These are phyloP conservation scores for Brachionus calyciflorus DNA, from an alignment of 1,140 invertebrate species.

Conservation along the genomic window DNA sequence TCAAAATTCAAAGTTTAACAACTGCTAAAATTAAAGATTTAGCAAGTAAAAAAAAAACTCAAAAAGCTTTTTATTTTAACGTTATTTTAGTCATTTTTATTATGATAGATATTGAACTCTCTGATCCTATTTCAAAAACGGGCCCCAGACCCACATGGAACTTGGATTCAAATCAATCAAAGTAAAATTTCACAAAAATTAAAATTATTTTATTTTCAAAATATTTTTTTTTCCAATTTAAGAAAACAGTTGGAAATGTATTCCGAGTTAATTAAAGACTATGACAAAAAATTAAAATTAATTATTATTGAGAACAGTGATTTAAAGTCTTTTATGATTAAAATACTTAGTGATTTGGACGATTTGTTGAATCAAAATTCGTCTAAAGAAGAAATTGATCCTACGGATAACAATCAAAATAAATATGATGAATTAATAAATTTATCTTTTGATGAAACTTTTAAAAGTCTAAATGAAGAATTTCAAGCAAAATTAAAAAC, in stretches of 20 bases:
- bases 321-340: neutral
- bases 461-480: neutral
- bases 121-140: slow-evolving; percentile 14
- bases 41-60: slow-evolving; percentile 25
- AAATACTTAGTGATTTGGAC: neutral
- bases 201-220: neutral
- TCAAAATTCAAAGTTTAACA: slow-evolving; percentile 25
- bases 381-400: neutral
- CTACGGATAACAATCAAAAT: neutral
- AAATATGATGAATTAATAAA: neutral
- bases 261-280: slow-evolving; percentile 28
- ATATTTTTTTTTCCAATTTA: neutral
- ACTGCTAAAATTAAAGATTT: slow-evolving; percentile 8
- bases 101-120: neutral
- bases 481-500: neutral
- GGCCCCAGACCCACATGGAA: slow-evolving; percentile 20
- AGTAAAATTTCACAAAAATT: neutral
- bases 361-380: neutral
- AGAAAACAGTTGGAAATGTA: slow-evolving; percentile 34
- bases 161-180: neutral
- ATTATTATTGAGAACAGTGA: slow-evolving; percentile 29
- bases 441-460: slow-evolving; percentile 14
- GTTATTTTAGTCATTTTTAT: neutral
- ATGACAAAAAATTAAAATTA: slow-evolving; percentile 27
- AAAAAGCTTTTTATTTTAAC: neutral